phyloP scores from a whole-genome alignment of 2,888 invertebrate genomes.

The Oscheius sp. region DNA sequence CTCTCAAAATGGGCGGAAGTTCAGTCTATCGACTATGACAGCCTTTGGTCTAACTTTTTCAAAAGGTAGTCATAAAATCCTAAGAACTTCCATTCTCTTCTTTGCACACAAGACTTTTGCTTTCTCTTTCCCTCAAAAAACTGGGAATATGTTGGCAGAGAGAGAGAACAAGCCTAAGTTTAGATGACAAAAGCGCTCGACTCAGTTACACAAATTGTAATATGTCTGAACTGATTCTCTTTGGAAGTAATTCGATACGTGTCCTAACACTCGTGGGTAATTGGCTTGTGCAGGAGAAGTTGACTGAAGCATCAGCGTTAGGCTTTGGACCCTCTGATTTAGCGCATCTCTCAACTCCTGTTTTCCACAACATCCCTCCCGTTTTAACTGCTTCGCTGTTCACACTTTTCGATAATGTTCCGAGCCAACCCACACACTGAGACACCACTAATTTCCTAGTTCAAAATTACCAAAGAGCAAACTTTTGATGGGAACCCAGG shows the following conservation, averaged over 20 bases:
- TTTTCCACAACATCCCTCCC: neutral
- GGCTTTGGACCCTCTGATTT: constrained; percentile 1
- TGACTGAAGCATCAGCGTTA: too few relatives aligned
- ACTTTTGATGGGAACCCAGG: neutral
- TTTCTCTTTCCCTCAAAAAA: neutral
- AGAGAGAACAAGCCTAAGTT: neutral
- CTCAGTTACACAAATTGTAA: constrained; percentile 14
- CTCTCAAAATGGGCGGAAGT: constrained; percentile 10
- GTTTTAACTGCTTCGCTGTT: neutral
- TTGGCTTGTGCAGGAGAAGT: constrained; percentile 13
- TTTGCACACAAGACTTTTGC: neutral
- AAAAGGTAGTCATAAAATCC: neutral
- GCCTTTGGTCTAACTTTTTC: neutral
- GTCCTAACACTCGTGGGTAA: constrained; percentile 25
- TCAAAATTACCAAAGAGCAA: too few relatives aligned
- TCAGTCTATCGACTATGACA: neutral
- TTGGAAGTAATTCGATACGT: constrained; percentile 20
- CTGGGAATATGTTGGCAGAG: neutral
- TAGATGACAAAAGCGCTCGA: neutral
- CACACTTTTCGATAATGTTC: neutral
- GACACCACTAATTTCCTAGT: too few relatives aligned
- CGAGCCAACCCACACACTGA: neutral
- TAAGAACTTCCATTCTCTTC: neutral
- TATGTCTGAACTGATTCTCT: constrained; percentile 2
- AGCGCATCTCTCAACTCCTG: neutral